A percentile compares a stretch with the other conserved stretches of the same genome.
phyloP scores from a whole-genome alignment of 2,113 vertebrate genomes.

The Alethe diademata region DNA sequence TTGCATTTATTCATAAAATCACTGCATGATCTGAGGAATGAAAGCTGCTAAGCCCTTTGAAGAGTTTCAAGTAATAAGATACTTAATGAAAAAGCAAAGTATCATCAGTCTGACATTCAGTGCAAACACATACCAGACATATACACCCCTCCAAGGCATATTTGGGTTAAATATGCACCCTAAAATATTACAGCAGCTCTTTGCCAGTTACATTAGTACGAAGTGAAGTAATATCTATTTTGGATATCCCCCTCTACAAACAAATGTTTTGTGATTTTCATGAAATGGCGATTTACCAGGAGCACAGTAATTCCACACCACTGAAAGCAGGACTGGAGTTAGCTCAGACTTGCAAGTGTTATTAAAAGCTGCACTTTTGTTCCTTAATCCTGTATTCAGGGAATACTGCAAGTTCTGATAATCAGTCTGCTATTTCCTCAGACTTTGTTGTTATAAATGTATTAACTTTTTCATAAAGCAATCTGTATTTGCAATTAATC shows the following conservation, averaged over 20 bases:
- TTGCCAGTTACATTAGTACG: background rate
- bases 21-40: background rate
- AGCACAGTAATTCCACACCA: background rate
- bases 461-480: slow-evolving; percentile 63
- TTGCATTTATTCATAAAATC: slow-evolving; percentile 47
- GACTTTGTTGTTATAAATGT: slow-evolving; percentile 66
- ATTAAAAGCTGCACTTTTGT: slow-evolving; percentile 54
- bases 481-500: slow-evolving; percentile 76
- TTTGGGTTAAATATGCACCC: background rate
- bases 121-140: background rate
- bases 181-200: background rate
- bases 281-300: background rate
- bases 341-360: background rate
- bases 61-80: slow-evolving; percentile 17
- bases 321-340: background rate
- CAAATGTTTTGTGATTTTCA: background rate
- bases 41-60: slow-evolving; percentile 45
- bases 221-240: background rate
- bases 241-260: background rate
- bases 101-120: background rate
- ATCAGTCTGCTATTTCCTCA: slow-evolving; percentile 58
- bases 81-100: slow-evolving; percentile 37
- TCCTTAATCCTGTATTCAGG: slow-evolving; percentile 54
- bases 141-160: background rate
- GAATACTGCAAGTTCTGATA: slow-evolving; percentile 61